Percentiles rank a stretch among this genome's conserved stretches.
These are phyloP conservation scores for Nephrocerus scutellatus DNA, from an alignment of 2,888 invertebrate genomes.

Conservation along the genomic window DNA sequence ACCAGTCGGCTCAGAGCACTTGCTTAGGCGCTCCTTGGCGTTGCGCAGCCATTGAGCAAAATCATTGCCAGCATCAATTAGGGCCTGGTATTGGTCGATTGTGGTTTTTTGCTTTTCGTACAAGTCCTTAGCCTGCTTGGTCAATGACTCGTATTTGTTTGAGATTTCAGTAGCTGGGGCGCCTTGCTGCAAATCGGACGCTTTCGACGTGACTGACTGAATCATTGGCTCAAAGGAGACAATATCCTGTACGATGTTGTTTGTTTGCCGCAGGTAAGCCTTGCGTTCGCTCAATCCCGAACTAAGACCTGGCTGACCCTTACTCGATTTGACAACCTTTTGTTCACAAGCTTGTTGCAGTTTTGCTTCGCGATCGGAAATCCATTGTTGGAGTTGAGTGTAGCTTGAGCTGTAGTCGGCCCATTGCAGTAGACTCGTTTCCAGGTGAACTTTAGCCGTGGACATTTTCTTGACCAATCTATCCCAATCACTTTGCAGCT, in stretches of 20 bases:
- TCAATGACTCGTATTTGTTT: slow-evolving; percentile 80
- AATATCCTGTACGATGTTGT: slow-evolving; percentile 93
- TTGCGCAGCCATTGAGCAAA: slow-evolving; percentile 87
- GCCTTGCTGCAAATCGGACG: slow-evolving; percentile 83
- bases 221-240: slow-evolving; percentile 96
- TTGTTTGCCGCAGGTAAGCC: slow-evolving; percentile 82
- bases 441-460: slow-evolving; percentile 82
- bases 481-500: slow-evolving; percentile 89
- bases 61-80: slow-evolving; percentile 85
- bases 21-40: slow-evolving; percentile 83
- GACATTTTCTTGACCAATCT: slow-evolving; percentile 84
- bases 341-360: slow-evolving; percentile 83
- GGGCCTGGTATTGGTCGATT: slow-evolving; percentile 84
- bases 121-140: slow-evolving; percentile 83
- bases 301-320: slow-evolving; percentile 70
- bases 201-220: slow-evolving; percentile 88
- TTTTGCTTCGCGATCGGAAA: slow-evolving; percentile 86
- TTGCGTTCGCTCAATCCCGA: slow-evolving; percentile 77
- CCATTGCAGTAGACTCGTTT: slow-evolving; percentile 89
- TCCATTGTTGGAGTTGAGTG: slow-evolving; percentile 88
- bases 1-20: slow-evolving; percentile 87
- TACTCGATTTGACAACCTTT: slow-evolving; percentile 71
- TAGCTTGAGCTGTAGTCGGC: slow-evolving; percentile 92
- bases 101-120: slow-evolving; percentile 84
- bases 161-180: slow-evolving; percentile 89